Evolutionary conservation across 92 coral and sea anemone genomes (phyloP).

Genomic region (Epizoanthus ramosus): DNA sequence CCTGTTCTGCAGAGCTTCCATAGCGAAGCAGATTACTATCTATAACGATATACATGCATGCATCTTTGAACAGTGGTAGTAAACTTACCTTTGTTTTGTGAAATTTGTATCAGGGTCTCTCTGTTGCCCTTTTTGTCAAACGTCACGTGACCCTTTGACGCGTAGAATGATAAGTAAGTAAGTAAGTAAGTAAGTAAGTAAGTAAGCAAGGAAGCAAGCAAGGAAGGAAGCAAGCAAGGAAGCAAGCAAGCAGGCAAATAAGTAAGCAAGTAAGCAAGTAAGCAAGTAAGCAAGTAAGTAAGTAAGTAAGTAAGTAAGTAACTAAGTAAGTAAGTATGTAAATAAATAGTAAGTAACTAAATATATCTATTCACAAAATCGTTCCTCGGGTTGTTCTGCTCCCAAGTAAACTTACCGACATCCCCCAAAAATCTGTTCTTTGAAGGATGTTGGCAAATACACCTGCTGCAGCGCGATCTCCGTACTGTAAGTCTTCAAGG

Average conservation of each 20-base stretch:
- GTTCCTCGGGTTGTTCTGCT: not conserved
- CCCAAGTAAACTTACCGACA: constrained; percentile 67
- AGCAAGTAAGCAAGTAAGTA: no score
- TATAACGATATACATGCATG: not conserved
- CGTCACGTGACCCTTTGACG: constrained; percentile 70
- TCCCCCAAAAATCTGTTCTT: constrained; percentile 72
- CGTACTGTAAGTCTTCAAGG: constrained; percentile 56
- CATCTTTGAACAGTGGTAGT: not conserved
- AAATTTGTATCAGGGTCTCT: constrained; percentile 60
- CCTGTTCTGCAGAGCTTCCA: not conserved
- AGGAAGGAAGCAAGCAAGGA: no score
- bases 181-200: no score
- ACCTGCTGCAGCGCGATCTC: constrained; percentile 42
- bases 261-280: no score
- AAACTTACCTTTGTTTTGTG: constrained; percentile 68
- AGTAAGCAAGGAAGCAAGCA: no score
- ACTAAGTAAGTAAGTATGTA: no score
- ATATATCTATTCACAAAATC: not conserved
- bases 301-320: no score
- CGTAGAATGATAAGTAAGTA: not conserved
- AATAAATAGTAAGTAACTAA: no score
- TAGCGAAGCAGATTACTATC: not conserved
- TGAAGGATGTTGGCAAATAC: constrained; percentile 52
- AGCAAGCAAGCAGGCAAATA: no score
- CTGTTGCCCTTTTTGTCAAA: constrained; percentile 77